Base-by-base conservation (phyloP, 2,888 invertebrate genomes). In the Cyclophora albipunctata region DNA sequence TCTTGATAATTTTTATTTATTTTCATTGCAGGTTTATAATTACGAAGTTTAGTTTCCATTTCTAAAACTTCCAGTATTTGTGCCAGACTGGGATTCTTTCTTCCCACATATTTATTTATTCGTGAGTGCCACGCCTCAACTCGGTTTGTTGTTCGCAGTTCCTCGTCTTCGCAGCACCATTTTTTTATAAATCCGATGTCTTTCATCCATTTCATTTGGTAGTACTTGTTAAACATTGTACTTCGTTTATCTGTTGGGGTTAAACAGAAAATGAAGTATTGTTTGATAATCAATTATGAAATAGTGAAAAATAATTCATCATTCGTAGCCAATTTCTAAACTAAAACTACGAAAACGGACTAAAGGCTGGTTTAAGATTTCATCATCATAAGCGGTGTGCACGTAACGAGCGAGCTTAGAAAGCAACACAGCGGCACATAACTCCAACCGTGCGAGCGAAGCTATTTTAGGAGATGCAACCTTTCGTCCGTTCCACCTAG, bases 51-150 rank as follows among this genome's bases (percentile, higher is more conserved):
- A 40, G 46, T 46, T 46, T 46, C 46, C 7, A 33, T 48, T 33
- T 43, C 40, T 40, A 44, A 43, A 48, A 48, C 40, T 35, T 48
- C 40, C 48, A 48, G 40, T 35, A 48, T 37, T 40, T 35, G 43
- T 48, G 42, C 7, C 42, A 48, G 48, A 35, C 34, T 34, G 6
- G 51, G 48, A 6, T 51, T 51, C 35, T 47, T 35, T 34, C 45
- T 34, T 46, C 51, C 51, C 7, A 51, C 42, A 7, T 35, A 37
- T 45, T 42, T 45, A 45, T 48, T 51, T 37, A 51, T 34, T 51
- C 51, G 45, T 6, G 47, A 37, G 40, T 51, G 51, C 51, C 51
- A 51, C 7, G 45, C 51, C 35, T 51, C 51, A 41, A 51, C 34
- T 37, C 42, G 34, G 33, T 51, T 51, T 34, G 47, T 51, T 37